Conservation (phyloP, 2,888 invertebrate genomes). For the Dicycla oo region DNA sequence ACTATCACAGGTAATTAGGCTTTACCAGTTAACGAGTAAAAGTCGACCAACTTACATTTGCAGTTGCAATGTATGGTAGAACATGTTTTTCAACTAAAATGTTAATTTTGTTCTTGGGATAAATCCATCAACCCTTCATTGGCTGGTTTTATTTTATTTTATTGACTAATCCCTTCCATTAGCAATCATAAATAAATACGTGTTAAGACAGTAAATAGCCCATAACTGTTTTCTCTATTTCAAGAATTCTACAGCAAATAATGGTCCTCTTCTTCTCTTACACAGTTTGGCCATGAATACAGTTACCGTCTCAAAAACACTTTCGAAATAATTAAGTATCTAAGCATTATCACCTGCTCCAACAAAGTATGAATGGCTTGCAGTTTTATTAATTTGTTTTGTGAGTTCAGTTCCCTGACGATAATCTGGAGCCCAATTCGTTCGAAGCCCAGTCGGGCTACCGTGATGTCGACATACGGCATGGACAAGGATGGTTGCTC, state of each 20-base stretch:
- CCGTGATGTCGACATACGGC: conserved; percentile 81
- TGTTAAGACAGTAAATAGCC: too few relatives aligned
- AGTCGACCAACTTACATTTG: too few relatives aligned
- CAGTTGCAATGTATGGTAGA: too few relatives aligned
- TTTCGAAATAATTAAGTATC: background rate
- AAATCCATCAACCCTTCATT: too few relatives aligned
- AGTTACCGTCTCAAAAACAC: too few relatives aligned
- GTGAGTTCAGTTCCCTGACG: conserved; percentile 80
- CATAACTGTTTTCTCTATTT: background rate
- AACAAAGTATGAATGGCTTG: conserved; percentile 84
- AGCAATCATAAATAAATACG: background rate
- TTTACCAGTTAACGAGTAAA: too few relatives aligned
- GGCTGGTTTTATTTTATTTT: too few relatives aligned
- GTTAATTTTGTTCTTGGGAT: too few relatives aligned
- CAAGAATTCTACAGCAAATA: background rate
- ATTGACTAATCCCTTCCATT: background rate
- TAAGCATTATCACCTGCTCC: conserved; percentile 76
- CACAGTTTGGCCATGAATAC: conserved; percentile 6
- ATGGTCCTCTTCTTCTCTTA: too few relatives aligned
- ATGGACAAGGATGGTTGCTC: conserved; percentile 84
- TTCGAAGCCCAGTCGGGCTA: conserved; percentile 80
- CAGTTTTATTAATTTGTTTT: conserved; percentile 76
- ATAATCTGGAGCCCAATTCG: conserved; percentile 79
- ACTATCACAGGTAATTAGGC: too few relatives aligned
- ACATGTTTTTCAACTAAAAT: too few relatives aligned